These are phyloP conservation scores for Penaeus vannamei DNA, from an alignment of 1,140 invertebrate species.

Conservation along the genomic window DNA sequence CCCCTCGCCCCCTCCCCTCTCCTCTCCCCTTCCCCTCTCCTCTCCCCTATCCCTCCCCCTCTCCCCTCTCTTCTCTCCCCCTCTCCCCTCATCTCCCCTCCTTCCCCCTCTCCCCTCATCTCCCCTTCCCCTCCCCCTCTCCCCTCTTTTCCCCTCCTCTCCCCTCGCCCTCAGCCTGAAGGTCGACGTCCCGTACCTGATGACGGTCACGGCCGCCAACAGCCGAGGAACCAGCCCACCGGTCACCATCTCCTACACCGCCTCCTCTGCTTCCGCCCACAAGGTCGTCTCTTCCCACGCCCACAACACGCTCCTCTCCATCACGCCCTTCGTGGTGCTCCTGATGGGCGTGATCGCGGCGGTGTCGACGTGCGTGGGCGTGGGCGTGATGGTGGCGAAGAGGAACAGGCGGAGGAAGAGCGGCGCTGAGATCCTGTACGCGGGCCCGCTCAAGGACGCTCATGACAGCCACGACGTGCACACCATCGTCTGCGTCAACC, in stretches of 20 bases:
- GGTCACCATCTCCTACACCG: conserved; percentile 60
- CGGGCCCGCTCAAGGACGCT: conserved; percentile 41
- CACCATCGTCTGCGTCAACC: conserved; percentile 47
- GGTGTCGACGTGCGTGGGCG: conserved; percentile 40
- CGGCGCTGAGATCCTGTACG: conserved; percentile 55
- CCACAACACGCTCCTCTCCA: conserved; percentile 38
- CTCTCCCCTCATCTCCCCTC: background rate
- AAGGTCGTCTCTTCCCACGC: conserved; percentile 51
- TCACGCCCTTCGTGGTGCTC: conserved; percentile 58
- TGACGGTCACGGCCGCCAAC: conserved; percentile 64
- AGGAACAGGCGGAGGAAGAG: conserved; percentile 28
- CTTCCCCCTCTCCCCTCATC: background rate
- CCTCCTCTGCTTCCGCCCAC: conserved; percentile 34
- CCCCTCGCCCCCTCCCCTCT: background rate
- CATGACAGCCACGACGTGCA: conserved; percentile 45
- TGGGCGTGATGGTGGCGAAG: conserved; percentile 43
- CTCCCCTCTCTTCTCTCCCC: background rate
- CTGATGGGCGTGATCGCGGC: conserved; percentile 50
- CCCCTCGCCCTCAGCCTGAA: conserved; percentile 65
- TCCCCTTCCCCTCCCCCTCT: background rate
- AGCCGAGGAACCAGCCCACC: conserved; percentile 60
- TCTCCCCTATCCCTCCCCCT: background rate
- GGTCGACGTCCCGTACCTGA: conserved; percentile 56
- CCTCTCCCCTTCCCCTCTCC: background rate
- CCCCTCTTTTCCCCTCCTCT: background rate